Percentiles rank a stretch among this genome's conserved stretches.
Conservation (phyloP, 2,113 vertebrate genomes). For the Leuciscus idus region DNA sequence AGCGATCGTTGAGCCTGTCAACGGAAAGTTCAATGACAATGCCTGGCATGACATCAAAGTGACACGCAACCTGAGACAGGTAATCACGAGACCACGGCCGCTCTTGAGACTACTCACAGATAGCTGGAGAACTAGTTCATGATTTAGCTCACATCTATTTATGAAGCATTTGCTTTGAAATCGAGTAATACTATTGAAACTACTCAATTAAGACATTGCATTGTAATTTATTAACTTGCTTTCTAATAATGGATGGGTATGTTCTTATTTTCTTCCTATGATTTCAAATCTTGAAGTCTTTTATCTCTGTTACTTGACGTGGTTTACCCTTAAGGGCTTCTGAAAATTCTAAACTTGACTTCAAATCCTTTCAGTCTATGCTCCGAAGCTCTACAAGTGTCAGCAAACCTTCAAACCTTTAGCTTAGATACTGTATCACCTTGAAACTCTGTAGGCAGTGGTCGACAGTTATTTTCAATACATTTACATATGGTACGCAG, state of each 20-base stretch:
- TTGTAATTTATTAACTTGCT: background rate
- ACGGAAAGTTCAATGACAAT: conserved; percentile 99
- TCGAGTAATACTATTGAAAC: background rate
- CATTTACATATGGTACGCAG: background rate
- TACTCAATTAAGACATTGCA: background rate
- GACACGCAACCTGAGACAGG: conserved; percentile 98
- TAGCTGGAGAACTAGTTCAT: background rate
- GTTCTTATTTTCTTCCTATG: background rate
- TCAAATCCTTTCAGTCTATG: background rate
- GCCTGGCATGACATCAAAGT: conserved; percentile 98
- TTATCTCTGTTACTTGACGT: background rate
- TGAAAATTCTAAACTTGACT: conserved; percentile 1
- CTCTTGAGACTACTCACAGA: background rate
- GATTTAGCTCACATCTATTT: background rate
- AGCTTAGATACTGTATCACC: background rate
- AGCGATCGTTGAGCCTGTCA: conserved; percentile 97
- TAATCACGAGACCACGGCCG: conserved; percentile 77
- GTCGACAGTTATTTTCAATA: background rate
- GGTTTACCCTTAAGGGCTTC: background rate
- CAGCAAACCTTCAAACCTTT: background rate
- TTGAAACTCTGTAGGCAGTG: background rate
- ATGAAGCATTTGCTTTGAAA: background rate
- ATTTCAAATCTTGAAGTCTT: background rate
- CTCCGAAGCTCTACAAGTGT: background rate
- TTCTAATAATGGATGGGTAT: background rate